Base-by-base conservation (phyloP, 64 coral and sea anemone genomes). In the Dendronephthya gigantea region DNA sequence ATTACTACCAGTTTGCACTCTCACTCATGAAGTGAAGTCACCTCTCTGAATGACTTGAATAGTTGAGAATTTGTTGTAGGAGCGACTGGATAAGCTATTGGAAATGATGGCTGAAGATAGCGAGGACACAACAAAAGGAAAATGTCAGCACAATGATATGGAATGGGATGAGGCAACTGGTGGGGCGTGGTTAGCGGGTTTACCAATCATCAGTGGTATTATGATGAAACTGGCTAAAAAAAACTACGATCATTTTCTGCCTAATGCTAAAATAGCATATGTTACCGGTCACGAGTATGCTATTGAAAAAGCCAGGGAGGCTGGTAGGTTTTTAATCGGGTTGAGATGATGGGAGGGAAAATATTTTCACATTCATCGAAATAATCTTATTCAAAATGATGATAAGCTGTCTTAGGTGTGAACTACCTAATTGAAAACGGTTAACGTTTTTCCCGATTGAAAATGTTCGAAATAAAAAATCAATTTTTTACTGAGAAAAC, bases 221-320 rank as follows among this genome's bases (percentile, higher is more conserved):
- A 82, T 86, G 31, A 69, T 89, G 49, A 84, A 84, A 52, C 33
- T 89, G 25, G 88, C 88, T 66, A 0, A 72, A 89, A 90, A 90
- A 48, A 90, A 90, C 43, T 28, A 86, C 35, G 89, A 90, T 49
- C 89, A 90, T 48, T 90, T 90, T 45, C 32, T 82, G 27, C 89
- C 89, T 0, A 74, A 47, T 52, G 89, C 89, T 50, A 62, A 82
- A 62, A 35, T 47, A 0, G 89, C 89, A 37, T 86, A 83, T 23
- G 25, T 90, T 28, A 25, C 19, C 15, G 84, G 89, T 14, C 84
- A 90, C 28, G 74, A 87, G 37, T 32, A 59, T 25, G 89, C 89
- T 82, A 16, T 86, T 36, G 84, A 90, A 14, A 90, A 90, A 65
- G 90, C 90, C 48, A 50, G 45, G 40, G 39, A 83, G 39, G 90